Base-by-base conservation (phyloP, 2,888 invertebrate species). In the Nemurella pictetii region DNA sequence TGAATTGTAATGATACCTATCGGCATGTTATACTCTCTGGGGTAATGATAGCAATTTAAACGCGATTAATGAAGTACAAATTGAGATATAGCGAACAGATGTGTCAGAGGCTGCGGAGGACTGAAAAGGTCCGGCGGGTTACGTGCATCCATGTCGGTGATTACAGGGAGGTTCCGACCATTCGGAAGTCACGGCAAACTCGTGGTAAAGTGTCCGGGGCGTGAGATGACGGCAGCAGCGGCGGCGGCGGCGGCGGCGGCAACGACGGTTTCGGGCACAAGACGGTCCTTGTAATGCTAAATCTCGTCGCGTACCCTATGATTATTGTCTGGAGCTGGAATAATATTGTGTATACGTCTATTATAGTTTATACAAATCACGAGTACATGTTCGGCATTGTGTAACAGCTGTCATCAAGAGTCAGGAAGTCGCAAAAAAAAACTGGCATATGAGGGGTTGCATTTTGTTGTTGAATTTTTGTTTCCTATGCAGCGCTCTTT, bases 381-480 rank as follows among this genome's bases (percentile, higher is more conserved):
- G 20, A 55, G 55, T 72, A 36, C 28, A 55, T 82, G 72, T 81
- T 25, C 5, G n/a, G 26, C 26, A 36, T 81, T 81, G 78, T 81
- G 81, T 28, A 26, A 26, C 82, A 82, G 82, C 82, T 82, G 82
- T 82, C 82, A 82, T 0, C 82, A 26, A 82, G 55, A 55, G 82
- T 82, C 82, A 28, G 72, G 72, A 82, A 82, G 82, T 82, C 55
- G 78, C 78, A 30, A 30, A 28, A 30, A 78, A 75, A 82, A 81
- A 80, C 28, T 80, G 36, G 3, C 36, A 12, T 2, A 25, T 75
- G 82, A 82, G 82, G 82, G 82, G 27, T 82, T 82, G 82, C 9
- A 82, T 72, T 82, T 55, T 55, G 55, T 55, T 55, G 55, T 55
- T 20, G 55, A 55, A 55, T 55, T 55, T n/a, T 55, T 55, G 55